Conservation (phyloP, 2,888 invertebrate species). For the Pseudeuparius sepicola region DNA sequence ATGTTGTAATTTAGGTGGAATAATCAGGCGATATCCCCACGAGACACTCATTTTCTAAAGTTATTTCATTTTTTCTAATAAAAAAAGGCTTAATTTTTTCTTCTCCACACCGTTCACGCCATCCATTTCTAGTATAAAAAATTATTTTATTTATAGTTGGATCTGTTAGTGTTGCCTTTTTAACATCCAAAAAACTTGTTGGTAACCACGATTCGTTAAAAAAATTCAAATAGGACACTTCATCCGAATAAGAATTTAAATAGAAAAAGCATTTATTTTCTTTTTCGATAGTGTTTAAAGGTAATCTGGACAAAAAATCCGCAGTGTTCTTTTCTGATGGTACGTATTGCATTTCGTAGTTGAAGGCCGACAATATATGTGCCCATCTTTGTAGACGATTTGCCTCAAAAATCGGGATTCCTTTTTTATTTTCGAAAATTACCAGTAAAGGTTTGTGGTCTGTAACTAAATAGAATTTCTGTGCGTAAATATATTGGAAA, state of each 20-base stretch:
- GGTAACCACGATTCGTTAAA: not conserved
- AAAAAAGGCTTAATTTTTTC: constrained; percentile 5
- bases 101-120: not conserved
- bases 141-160: constrained; percentile 3
- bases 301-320: constrained; percentile 12
- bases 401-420: constrained; percentile 9
- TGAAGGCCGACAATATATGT: constrained; percentile 8
- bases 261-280: not conserved
- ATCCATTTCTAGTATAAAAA: constrained; percentile 10
- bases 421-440: constrained; percentile 11
- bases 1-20: constrained; percentile 6
- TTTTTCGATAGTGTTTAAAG: not conserved
- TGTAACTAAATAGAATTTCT: constrained; percentile 6
- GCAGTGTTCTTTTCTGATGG: constrained; percentile 9
- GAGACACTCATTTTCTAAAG: constrained; percentile 9
- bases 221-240: not conserved
- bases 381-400: constrained; percentile 11
- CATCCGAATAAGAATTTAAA: not conserved
- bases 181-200: not conserved
- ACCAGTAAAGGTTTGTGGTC: constrained; percentile 9
- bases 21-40: constrained; percentile 14
- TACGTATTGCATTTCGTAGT: constrained; percentile 5
- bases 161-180: not conserved
- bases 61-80: constrained; percentile 10
- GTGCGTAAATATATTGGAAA: constrained; percentile 8